Base-by-base conservation (phyloP, 2,888 invertebrate species). In the Oligia fasciuncula region DNA sequence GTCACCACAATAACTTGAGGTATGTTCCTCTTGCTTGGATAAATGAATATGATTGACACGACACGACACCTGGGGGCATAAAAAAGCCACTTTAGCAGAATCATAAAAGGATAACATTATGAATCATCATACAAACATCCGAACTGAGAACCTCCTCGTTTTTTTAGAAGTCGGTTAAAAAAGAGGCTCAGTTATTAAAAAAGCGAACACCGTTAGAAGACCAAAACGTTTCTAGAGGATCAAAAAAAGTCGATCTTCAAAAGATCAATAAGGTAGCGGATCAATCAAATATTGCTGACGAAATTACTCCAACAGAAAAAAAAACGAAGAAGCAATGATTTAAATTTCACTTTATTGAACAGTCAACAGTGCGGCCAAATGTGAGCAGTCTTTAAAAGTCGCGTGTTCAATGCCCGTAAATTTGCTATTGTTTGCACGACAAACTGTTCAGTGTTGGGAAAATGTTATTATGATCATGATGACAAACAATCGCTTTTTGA, bases 381-480 rank as follows among this genome's bases (percentile, higher is more conserved):
- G 14, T 70, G 70, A 73, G 13, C 19, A n/a, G 63, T 49, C 73
- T 54, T 60, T 78, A 84, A 84, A 67, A 8, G 73, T 86, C 77
- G 86, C 86, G 83, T 85, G 85, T 54, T 77, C 68, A 62, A 69
- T 46, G 29, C 54, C 23, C 23, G 43, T 75, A 62, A 62, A 70
- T 51, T 73, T 72, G 62, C 69, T 70, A 79, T 85, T 77, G 75
- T 83, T 79, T 71, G 74, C 77, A 79, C 73, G 73, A 77, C 60
- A 67, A 77, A 74, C 68, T 78, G 73, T 40, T 65, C 35, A 40
- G 69, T 76, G 69, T 83, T 80, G 60, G 51, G 35, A 2, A 70
- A 71, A 57, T 71, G 17, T 57, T 57, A 57, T 40, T 11, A n/a
- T 3, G 6, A 19, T 17, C 19, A 0, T 67, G 17, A 57, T n/a